phyloP scores from a whole-genome alignment of 2,113 vertebrate species.

The Fulmarus glacialis region DNA sequence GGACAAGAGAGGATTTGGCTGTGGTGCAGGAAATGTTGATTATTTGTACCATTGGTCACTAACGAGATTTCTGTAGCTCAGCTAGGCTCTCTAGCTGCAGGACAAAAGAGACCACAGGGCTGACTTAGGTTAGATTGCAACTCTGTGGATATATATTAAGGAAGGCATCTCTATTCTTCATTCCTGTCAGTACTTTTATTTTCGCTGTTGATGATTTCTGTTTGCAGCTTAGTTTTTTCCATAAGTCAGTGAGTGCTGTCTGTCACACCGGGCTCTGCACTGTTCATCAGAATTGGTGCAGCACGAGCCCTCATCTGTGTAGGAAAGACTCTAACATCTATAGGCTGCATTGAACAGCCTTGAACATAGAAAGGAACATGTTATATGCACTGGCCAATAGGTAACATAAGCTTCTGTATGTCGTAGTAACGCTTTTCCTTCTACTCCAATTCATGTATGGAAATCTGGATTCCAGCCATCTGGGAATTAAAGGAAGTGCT shows the following conservation, averaged over 20 bases:
- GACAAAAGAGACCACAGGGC: background rate
- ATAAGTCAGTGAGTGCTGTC: background rate
- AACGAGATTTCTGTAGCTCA: background rate
- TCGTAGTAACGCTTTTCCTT: background rate
- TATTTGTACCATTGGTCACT: background rate
- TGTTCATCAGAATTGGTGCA: background rate
- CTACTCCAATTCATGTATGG: background rate
- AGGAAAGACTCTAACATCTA: background rate
- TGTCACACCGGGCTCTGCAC: fast-evolving
- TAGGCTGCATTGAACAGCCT: background rate
- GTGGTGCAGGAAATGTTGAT: background rate
- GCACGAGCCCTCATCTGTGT: fast-evolving
- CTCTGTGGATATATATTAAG: background rate
- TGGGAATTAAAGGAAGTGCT: background rate
- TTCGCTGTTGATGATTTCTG: background rate
- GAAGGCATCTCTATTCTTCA: background rate
- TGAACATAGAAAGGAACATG: background rate
- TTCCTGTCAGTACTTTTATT: background rate
- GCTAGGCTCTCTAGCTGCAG: background rate
- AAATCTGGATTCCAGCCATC: background rate
- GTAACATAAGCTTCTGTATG: background rate
- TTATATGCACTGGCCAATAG: background rate
- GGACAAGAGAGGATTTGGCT: background rate
- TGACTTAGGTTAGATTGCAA: background rate
- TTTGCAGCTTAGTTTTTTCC: background rate